Conservation (phyloP, 1,140 invertebrate genomes). For the Drosophila paulistorum region DNA sequence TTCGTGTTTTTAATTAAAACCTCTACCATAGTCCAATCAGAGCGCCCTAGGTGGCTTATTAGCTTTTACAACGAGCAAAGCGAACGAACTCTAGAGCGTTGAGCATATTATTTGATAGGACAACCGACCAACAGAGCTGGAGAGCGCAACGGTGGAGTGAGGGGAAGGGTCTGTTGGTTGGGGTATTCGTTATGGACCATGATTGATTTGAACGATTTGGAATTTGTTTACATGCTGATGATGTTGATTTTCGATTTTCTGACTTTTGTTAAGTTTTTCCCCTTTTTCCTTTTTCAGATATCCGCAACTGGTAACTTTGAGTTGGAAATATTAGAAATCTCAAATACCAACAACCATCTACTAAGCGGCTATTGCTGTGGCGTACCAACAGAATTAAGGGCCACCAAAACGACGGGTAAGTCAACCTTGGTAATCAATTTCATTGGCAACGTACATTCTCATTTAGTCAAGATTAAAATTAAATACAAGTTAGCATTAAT, state of each 20-base stretch:
- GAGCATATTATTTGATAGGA: constrained; percentile 70
- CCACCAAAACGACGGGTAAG: constrained; percentile 84
- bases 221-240: constrained; percentile 55
- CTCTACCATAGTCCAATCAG: constrained; percentile 76
- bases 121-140: not conserved
- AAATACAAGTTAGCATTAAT: too few species aligned
- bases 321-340: constrained; percentile 94
- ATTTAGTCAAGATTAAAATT: not conserved
- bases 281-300: constrained; percentile 59
- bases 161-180: not conserved
- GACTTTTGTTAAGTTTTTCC: constrained; percentile 16
- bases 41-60: constrained; percentile 82
- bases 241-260: constrained; percentile 55
- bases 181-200: constrained; percentile 33
- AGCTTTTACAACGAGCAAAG: constrained; percentile 68
- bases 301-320: constrained; percentile 91
- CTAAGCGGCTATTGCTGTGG: constrained; percentile 92
- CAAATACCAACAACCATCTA: constrained; percentile 92
- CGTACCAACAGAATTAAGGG: constrained; percentile 84
- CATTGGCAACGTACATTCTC: not conserved
- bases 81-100: constrained; percentile 63
- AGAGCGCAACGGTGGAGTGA: not conserved
- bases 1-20: constrained; percentile 77
- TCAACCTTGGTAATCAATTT: not conserved
- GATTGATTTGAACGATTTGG: constrained; percentile 74